These are phyloP conservation scores for Decapterus maruadsi DNA, from an alignment of 2,797 vertebrate species.

Conservation along the genomic window DNA sequence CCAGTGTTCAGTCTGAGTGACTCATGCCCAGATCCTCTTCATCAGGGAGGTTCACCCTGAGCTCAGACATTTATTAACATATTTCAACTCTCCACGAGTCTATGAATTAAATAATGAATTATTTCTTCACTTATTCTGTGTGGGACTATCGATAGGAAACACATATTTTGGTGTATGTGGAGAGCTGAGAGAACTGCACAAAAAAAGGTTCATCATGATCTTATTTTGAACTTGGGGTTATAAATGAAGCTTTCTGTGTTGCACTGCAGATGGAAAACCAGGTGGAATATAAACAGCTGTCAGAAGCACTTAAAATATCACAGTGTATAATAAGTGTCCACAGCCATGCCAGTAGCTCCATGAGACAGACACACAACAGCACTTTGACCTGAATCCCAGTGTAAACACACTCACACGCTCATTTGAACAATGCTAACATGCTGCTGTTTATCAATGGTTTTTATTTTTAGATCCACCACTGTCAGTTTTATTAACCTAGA, in stretches of 20 bases:
- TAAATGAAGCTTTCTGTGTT: no score
- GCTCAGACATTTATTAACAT: neutral
- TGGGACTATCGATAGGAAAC: no score
- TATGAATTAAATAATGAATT: no score
- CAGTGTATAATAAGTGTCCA: no score
- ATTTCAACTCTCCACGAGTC: neutral
- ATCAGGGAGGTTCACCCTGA: neutral
- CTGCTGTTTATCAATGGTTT: no score
- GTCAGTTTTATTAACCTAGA: neutral
- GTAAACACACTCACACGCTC: neutral
- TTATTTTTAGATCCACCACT: neutral
- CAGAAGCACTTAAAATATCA: no score
- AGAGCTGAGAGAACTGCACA: no score
- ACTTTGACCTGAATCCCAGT: neutral
- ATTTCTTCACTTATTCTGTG: neutral
- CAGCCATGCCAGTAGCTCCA: neutral
- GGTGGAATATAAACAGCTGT: no score
- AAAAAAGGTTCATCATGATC: no score
- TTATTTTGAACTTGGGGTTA: no score
- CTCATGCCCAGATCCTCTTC: constrained; percentile 21
- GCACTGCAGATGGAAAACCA: no score
- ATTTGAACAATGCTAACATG: neutral
- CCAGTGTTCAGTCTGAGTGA: constrained; percentile 2
- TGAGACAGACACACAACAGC: neutral
- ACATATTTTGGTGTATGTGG: no score